These are phyloP conservation scores for Brenthis ino DNA, from an alignment of 2,888 invertebrate species.

Conservation along the genomic window DNA sequence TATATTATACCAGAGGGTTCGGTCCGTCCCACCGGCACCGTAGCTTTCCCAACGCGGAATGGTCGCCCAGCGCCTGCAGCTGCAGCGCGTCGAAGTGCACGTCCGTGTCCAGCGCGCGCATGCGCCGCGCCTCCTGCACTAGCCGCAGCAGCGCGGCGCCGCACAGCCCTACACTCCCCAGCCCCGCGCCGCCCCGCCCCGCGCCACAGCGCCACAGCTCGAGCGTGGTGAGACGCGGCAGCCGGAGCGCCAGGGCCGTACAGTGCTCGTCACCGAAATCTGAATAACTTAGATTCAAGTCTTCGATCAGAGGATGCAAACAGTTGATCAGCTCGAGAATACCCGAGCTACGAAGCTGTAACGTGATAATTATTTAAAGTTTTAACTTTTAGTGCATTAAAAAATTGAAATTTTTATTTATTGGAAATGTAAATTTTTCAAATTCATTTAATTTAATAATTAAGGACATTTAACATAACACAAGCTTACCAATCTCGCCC, in stretches of 20 bases:
- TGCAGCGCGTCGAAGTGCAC: background rate
- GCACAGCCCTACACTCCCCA: constrained; percentile 14
- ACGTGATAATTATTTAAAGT: background rate
- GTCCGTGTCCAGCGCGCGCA: constrained; percentile 20
- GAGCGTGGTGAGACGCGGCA: constrained; percentile 39
- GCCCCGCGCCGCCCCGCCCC: too few species aligned
- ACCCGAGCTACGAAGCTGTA: constrained; percentile 20
- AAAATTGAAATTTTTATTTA: too few species aligned
- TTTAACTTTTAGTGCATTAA: background rate
- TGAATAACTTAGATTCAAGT: constrained; percentile 44
- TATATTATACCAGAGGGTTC: too few species aligned
- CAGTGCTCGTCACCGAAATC: constrained; percentile 44
- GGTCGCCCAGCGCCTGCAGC: background rate
- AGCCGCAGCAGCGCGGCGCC: constrained; percentile 32
- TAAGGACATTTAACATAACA: background rate
- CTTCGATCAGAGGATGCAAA: constrained; percentile 39
- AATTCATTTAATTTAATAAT: background rate
- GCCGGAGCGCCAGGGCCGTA: constrained; percentile 23
- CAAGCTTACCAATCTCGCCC: constrained; percentile 43
- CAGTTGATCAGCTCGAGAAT: constrained; percentile 34
- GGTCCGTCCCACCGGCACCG: constrained; percentile 1
- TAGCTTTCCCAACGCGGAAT: background rate
- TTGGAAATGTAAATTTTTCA: too few species aligned
- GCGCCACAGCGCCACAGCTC: constrained; percentile 45
- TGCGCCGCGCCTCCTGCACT: constrained; percentile 30